Evolutionary conservation across 2,797 vertebrate species (phyloP).

Genomic region (Trematomus bernacchii): DNA sequence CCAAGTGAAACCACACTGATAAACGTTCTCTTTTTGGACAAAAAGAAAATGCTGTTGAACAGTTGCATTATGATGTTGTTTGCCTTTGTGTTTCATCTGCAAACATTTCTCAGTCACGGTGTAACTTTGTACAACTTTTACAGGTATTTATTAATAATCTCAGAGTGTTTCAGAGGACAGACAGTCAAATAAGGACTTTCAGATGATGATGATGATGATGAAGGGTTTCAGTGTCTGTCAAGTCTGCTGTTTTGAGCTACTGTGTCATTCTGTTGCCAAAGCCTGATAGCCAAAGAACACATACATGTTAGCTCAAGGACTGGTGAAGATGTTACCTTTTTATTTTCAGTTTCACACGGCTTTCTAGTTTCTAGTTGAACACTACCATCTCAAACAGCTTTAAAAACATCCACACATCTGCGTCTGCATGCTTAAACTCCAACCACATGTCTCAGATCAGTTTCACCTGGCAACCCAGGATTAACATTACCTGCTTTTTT

Average conservation of each 20-base stretch:
- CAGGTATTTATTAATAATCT: slow-evolving; percentile 82
- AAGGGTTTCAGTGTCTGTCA: slow-evolving; percentile 79
- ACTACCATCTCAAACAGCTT: slow-evolving; percentile 65
- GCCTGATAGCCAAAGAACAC: slow-evolving; percentile 98
- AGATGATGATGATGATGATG: slow-evolving; percentile 25
- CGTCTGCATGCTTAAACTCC: slow-evolving; percentile 66
- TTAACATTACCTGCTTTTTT: not conserved
- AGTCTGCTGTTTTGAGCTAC: slow-evolving; percentile 87
- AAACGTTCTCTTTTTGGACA: slow-evolving; percentile 67
- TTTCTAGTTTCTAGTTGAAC: slow-evolving; percentile 7
- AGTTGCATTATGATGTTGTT: slow-evolving; percentile 77
- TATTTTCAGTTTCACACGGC: slow-evolving; percentile 59
- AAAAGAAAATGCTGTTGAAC: slow-evolving; percentile 69
- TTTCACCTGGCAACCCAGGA: slow-evolving; percentile 21
- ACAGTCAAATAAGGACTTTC: slow-evolving; percentile 56
- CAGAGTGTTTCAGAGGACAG: slow-evolving; percentile 67
- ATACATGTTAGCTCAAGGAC: slow-evolving; percentile 87
- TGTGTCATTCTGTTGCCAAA: slow-evolving; percentile 92
- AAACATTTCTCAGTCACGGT: slow-evolving; percentile 80
- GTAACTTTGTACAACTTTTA: slow-evolving; percentile 86
- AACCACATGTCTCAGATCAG: slow-evolving; percentile 1
- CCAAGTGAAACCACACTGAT: slow-evolving; percentile 71
- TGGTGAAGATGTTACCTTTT: slow-evolving; percentile 73
- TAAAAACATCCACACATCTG: slow-evolving; percentile 18
- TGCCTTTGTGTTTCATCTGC: slow-evolving; percentile 80